Percentiles rank a stretch among this genome's conserved stretches.
These are phyloP conservation scores for Drosophila eugracilis DNA, from an alignment of 1,140 invertebrate species.

Conservation along the genomic window DNA sequence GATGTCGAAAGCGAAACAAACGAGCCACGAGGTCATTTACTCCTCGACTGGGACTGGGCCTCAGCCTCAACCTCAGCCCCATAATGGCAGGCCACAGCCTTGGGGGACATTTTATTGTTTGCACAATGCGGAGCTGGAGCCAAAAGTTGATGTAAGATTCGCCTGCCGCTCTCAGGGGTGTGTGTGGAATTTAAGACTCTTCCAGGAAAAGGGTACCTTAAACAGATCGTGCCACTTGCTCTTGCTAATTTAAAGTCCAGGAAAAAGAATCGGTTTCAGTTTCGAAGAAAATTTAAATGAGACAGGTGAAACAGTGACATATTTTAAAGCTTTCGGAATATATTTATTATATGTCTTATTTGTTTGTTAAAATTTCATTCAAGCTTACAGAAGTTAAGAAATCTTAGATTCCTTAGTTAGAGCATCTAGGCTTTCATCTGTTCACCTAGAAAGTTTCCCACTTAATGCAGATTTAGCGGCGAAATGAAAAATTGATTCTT, in stretches of 20 bases:
- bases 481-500: slow-evolving; percentile 83
- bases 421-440: slow-evolving; percentile 3
- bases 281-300: not conserved
- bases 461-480: slow-evolving; percentile 65
- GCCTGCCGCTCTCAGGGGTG: slow-evolving; percentile 63
- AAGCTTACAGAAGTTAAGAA: not conserved
- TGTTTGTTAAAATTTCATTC: too few species aligned
- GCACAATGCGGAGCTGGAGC: slow-evolving; percentile 64
- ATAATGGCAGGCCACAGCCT: slow-evolving; percentile 71
- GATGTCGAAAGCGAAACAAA: slow-evolving; percentile 83
- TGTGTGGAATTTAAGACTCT: slow-evolving; percentile 49
- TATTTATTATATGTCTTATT: not conserved
- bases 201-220: slow-evolving; percentile 34
- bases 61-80: slow-evolving; percentile 15
- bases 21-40: slow-evolving; percentile 81
- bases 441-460: not conserved
- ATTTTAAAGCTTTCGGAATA: not conserved
- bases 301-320: not conserved
- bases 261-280: not conserved
- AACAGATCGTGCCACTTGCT: slow-evolving; percentile 1
- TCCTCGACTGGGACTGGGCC: slow-evolving; percentile 45
- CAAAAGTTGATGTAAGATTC: slow-evolving; percentile 83
- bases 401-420: not conserved
- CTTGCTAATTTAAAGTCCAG: slow-evolving; percentile 3
- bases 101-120: slow-evolving; percentile 85